Base-by-base conservation (phyloP, 2,113 vertebrate species). In the Sylvietta virens region DNA sequence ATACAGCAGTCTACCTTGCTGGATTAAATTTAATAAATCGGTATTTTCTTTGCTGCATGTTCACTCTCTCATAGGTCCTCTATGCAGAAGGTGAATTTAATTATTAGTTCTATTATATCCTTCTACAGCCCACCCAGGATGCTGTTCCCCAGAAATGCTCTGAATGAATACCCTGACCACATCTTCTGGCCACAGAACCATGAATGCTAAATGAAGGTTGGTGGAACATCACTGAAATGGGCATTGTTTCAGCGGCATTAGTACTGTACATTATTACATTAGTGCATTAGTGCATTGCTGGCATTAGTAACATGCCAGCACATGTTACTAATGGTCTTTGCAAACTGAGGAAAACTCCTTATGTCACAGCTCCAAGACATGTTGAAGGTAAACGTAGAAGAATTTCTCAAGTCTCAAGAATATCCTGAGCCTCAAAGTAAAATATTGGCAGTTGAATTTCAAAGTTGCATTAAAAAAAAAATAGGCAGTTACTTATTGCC, bases 181-280 rank as follows among this genome's bases (percentile, higher is more conserved):
- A 44, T 92, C 74, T 93, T 92, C 88, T 92, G 83, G 56, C 88
- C 91, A 60, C 83, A 91, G 88, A 94, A 86, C 76, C 92, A 60
- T 5, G 12, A 65, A 73, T 33, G 17, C 81, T 78, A 74, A 70
- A 67, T 48, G 69, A 80, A 83, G 45, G 44, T 77, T 87, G 31
- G 56, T 83, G 51, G 47, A 92, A 83, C 45, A 35, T 48, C 33
- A 24, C 58, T 86, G 53, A n/a, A n/a, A n/a, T n/a, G n/a, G n/a
- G n/a, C n/a, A n/a, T n/a, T n/a, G n/a, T n/a, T n/a, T n/a, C n/a
- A n/a, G n/a, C n/a, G n/a, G n/a, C n/a, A n/a, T n/a, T n/a, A n/a
- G n/a, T n/a, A n/a, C n/a, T n/a, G n/a, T n/a, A n/a, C n/a, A n/a
- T n/a, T n/a, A n/a, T n/a, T n/a, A n/a, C n/a, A n/a, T n/a, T n/a